phyloP scores from a whole-genome alignment of 2,888 invertebrate species.

The Anaspis maculata region DNA sequence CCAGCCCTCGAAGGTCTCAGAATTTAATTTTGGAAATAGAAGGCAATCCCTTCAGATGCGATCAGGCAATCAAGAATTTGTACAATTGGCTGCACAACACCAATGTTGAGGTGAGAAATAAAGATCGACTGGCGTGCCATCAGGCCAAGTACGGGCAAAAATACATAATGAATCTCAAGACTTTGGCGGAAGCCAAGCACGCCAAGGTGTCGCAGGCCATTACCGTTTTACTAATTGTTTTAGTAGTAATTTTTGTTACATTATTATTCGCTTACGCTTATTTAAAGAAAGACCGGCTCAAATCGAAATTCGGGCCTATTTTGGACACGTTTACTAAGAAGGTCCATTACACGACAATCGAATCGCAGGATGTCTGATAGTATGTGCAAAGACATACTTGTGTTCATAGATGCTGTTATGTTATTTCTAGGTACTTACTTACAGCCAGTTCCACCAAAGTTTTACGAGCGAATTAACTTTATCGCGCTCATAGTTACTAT shows the following conservation, averaged over 20 bases:
- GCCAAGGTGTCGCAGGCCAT: conserved; percentile 38
- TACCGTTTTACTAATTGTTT: conserved; percentile 45
- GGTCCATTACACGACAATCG: conserved; percentile 65
- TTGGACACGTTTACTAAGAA: conserved; percentile 58
- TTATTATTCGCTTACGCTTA: conserved; percentile 52
- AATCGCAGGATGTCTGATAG: conserved; percentile 37
- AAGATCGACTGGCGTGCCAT: conserved; percentile 48
- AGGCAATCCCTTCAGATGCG: conserved; percentile 63
- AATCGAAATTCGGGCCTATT: conserved; percentile 51
- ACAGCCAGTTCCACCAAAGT: too few relatives aligned
- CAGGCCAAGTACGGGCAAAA: conserved; percentile 30
- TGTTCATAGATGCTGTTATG: too few relatives aligned
- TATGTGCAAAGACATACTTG: background rate
- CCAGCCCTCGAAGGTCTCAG: conserved; percentile 35
- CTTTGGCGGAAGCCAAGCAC: conserved; percentile 30
- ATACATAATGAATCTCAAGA: conserved; percentile 32
- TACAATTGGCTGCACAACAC: conserved; percentile 57
- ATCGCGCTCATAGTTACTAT: too few relatives aligned
- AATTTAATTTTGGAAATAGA: conserved; percentile 53
- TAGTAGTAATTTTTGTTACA: conserved; percentile 48
- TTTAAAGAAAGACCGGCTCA: conserved; percentile 52
- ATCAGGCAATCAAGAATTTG: conserved; percentile 53
- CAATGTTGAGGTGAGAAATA: conserved; percentile 51
- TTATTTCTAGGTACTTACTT: too few relatives aligned
- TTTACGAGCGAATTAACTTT: too few relatives aligned